These are phyloP conservation scores for Scaptomyza reducta DNA, from an alignment of 2,888 invertebrate species.

Conservation along the genomic window DNA sequence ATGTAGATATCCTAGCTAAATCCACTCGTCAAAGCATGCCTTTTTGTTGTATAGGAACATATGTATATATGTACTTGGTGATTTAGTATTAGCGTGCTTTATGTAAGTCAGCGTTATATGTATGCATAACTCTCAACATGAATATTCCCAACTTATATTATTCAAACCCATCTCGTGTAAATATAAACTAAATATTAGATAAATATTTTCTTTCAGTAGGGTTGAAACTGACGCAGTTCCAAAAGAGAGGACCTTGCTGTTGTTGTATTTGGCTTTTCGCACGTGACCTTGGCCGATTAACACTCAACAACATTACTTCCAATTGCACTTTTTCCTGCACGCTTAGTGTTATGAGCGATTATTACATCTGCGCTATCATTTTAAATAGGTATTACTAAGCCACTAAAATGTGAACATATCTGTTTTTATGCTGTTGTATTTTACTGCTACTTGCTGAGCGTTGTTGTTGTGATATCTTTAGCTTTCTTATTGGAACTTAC, in stretches of 20 bases:
- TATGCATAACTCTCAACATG: neutral
- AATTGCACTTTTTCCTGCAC: slow-evolving; percentile 24
- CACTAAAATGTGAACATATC: neutral
- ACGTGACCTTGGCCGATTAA: slow-evolving; percentile 35
- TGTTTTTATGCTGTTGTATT: neutral
- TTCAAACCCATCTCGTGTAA: neutral
- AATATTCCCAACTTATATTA: too few relatives aligned
- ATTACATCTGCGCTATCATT: neutral
- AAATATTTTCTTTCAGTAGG: neutral
- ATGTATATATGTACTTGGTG: neutral
- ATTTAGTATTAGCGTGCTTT: neutral
- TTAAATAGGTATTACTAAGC: neutral
- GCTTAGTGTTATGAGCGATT: neutral
- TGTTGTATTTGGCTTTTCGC: neutral
- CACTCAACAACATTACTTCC: slow-evolving; percentile 4
- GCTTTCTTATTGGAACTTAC: slow-evolving; percentile 3
- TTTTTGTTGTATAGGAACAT: neutral
- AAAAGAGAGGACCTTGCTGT: neutral
- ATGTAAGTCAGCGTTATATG: neutral
- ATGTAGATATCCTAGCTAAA: neutral
- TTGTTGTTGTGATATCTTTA: neutral
- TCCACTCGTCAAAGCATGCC: neutral
- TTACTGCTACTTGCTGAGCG: neutral
- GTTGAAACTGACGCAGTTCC: neutral
- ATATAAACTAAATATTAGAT: neutral